Evolutionary conservation across 2,113 vertebrate genomes (phyloP).

Genomic region (Hymenochirus boettgeri): DNA sequence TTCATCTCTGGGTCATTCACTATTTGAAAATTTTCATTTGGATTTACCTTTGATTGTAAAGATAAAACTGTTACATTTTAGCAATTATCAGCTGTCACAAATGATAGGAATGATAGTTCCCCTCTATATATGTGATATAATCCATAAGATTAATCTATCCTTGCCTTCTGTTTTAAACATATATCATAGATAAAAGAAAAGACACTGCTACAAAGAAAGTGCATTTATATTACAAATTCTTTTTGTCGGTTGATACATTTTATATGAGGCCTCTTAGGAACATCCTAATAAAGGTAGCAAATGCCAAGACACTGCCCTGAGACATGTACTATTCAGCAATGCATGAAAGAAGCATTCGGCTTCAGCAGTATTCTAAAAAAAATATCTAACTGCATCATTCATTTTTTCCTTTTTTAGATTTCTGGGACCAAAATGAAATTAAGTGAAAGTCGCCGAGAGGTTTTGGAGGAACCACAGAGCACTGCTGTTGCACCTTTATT

Average conservation of each 20-base stretch:
- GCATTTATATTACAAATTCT: no score
- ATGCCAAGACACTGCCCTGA: no score
- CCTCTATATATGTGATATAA: no score
- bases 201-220: no score
- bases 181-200: no score
- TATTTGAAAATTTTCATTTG: no score
- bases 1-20: no score
- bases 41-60: no score
- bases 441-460: slow-evolving; percentile 85
- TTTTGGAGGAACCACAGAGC: slow-evolving; percentile 76
- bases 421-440: slow-evolving; percentile 61
- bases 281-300: slow-evolving; percentile 52
- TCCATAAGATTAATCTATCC: no score
- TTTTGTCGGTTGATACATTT: slow-evolving; percentile 55
- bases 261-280: slow-evolving; percentile 55
- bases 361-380: slow-evolving; percentile 45
- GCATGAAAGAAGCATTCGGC: neutral
- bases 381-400: slow-evolving; percentile 15
- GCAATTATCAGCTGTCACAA: no score
- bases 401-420: slow-evolving; percentile 45
- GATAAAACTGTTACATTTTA: no score
- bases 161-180: neutral
- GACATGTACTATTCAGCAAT: slow-evolving; percentile 41
- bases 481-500: slow-evolving; percentile 65
- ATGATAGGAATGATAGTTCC: no score